Conservation (phyloP, 1,140 invertebrate species). For the Drosophila kurseongensis region DNA sequence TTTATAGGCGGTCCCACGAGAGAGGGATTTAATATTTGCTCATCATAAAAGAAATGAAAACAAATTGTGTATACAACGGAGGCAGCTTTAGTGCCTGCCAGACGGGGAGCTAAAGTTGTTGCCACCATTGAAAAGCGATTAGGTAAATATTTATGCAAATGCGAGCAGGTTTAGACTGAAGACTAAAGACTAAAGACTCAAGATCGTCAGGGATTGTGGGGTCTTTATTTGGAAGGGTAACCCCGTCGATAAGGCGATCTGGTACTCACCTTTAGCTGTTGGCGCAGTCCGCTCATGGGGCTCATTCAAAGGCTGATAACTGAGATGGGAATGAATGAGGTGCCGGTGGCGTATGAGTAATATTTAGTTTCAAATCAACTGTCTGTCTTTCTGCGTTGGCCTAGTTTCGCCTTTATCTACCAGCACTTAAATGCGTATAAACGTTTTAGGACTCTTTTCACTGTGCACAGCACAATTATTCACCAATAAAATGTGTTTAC, state of each 20-base stretch:
- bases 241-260: background rate
- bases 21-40: conserved; percentile 54
- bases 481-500: conserved; percentile 18
- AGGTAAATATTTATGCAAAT: conserved; percentile 75
- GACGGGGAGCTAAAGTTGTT: conserved; percentile 40
- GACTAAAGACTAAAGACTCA: background rate
- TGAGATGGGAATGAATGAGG: conserved; percentile 19
- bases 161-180: conserved; percentile 21
- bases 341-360: conserved; percentile 72
- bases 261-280: conserved; percentile 81
- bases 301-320: conserved; percentile 72
- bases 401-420: conserved; percentile 50
- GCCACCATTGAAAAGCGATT: conserved; percentile 52
- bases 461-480: conserved; percentile 7
- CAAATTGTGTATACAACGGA: conserved; percentile 31
- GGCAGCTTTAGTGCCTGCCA: conserved; percentile 45
- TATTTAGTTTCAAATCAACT: conserved; percentile 46
- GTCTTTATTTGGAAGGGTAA: background rate
- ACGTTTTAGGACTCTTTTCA: conserved; percentile 15
- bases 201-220: conserved; percentile 3
- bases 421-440: conserved; percentile 36
- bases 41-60: conserved; percentile 50
- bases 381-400: conserved; percentile 34
- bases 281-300: conserved; percentile 83
- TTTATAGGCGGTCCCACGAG: conserved; percentile 38